Percentiles rank a stretch among this genome's conserved stretches.
Conservation (phyloP, 2,797 vertebrate genomes). For the Anas bernieri region DNA sequence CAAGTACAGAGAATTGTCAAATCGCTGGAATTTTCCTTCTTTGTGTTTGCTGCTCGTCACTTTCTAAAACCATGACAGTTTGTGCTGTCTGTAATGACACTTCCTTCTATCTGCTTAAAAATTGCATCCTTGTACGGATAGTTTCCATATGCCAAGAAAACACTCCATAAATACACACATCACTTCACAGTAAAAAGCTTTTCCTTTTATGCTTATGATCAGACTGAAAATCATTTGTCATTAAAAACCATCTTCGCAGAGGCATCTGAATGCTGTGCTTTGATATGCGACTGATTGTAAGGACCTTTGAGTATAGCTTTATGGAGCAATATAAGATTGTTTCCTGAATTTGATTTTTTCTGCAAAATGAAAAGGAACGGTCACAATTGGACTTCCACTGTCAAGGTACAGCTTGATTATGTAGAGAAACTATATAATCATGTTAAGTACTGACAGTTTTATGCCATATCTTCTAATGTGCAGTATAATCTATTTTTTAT, state of each 20-base stretch:
- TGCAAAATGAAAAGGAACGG: neutral
- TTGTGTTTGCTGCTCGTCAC: neutral
- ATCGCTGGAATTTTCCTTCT: neutral
- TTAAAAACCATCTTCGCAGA: neutral
- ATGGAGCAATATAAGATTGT: neutral
- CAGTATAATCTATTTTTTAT: neutral
- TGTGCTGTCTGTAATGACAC: neutral
- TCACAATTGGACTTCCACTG: neutral
- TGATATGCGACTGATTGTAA: neutral
- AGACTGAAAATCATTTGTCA: neutral
- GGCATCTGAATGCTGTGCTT: neutral
- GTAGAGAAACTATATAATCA: neutral
- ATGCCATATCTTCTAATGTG: neutral
- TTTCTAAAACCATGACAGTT: neutral
- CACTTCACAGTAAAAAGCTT: neutral
- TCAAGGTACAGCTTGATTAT: neutral
- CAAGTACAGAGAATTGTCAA: neutral
- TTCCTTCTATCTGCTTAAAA: neutral
- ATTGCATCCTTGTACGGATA: neutral
- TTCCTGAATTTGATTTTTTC: neutral
- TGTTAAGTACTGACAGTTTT: neutral
- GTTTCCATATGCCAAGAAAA: neutral
- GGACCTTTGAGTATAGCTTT: neutral
- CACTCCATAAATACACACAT: neutral
- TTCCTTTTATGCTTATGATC: neutral